Percentiles rank a stretch among this genome's conserved stretches.
Conservation (phyloP, 2,797 vertebrate species). For the Tragelaphus eurycerus region DNA sequence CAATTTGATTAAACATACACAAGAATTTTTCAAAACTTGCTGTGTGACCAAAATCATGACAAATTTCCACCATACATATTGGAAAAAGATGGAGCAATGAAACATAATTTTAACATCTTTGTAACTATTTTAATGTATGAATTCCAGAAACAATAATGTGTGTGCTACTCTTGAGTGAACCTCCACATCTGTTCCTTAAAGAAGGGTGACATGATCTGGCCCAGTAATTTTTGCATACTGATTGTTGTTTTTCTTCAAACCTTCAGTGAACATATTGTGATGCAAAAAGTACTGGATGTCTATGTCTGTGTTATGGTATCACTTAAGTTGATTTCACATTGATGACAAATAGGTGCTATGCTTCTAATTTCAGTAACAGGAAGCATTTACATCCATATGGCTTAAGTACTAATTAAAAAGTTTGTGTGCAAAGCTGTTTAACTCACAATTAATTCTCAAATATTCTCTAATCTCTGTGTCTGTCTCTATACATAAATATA, state of each 20-base stretch:
- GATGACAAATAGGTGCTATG: neutral
- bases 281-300: neutral
- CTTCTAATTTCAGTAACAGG: constrained; percentile 1
- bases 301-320: neutral
- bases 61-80: neutral
- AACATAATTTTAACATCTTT: constrained; percentile 44
- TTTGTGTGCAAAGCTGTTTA: neutral
- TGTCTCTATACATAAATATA: no score
- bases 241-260: neutral
- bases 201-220: neutral
- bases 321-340: constrained; percentile 21
- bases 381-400: neutral
- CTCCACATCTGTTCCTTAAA: constrained; percentile 46
- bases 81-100: neutral
- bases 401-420: neutral
- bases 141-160: neutral
- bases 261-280: neutral
- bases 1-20: neutral
- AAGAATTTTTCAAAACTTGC: neutral
- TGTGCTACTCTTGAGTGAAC: constrained; percentile 18
- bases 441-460: neutral
- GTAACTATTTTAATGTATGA: constrained; percentile 13
- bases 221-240: constrained; percentile 33
- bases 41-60: neutral
- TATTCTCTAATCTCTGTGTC: neutral